Conservation (phyloP, 1,140 invertebrate species). For the Drosophila arizonae region DNA sequence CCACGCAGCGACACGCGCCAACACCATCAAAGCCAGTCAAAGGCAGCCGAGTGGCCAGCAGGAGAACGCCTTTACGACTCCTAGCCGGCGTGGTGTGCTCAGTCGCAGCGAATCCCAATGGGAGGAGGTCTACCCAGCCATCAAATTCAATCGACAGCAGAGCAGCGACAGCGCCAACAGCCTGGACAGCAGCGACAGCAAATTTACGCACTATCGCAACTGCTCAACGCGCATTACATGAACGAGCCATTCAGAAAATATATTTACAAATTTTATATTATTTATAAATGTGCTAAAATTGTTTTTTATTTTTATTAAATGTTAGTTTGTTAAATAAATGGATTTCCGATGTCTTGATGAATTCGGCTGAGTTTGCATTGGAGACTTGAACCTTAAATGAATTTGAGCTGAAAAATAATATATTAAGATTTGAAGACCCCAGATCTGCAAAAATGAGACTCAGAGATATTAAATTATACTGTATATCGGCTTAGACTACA, state of each 20-base stretch:
- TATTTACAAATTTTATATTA: neutral
- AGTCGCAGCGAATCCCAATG: constrained; percentile 71
- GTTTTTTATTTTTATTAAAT: neutral
- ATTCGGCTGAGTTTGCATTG: no score
- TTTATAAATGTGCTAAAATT: neutral
- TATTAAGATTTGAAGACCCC: no score
- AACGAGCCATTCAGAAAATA: neutral
- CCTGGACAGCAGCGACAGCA: constrained; percentile 35
- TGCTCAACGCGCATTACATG: constrained; percentile 75
- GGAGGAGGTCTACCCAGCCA: constrained; percentile 77
- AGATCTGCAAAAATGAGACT: no score
- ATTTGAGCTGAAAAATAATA: no score
- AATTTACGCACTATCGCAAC: constrained; percentile 73
- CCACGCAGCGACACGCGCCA: constrained; percentile 14
- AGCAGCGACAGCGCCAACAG: constrained; percentile 58
- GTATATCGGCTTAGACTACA: no score
- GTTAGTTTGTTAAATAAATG: neutral
- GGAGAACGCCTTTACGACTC: constrained; percentile 49
- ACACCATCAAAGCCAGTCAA: constrained; percentile 7
- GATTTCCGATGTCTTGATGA: no score
- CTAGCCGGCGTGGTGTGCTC: constrained; percentile 65
- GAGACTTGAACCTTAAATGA: no score
- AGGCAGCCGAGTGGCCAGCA: constrained; percentile 20
- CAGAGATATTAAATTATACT: no score
- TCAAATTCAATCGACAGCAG: constrained; percentile 56